Evolutionary conservation across 2,113 vertebrate species (phyloP).

Genomic region (Vanacampus margaritifer): DNA sequence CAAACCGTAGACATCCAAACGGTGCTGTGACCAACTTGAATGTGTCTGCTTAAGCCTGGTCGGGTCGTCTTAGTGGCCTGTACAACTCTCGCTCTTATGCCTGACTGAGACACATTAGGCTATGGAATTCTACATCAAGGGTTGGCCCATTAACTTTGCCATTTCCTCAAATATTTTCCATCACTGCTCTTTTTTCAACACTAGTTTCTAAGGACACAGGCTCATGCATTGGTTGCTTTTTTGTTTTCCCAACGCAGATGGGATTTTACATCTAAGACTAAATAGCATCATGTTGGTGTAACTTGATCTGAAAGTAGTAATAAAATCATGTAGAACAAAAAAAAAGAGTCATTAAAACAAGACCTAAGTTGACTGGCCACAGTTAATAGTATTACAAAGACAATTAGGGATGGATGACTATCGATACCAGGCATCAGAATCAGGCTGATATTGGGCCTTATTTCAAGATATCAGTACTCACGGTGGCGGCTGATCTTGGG

Average conservation of each 20-base stretch:
- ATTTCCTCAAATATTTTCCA: conserved; percentile 74
- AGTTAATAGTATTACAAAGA: no score
- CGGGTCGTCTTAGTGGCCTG: conserved; percentile 53
- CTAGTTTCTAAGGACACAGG: conserved; percentile 3
- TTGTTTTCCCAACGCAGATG: neutral
- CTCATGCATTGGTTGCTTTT: neutral
- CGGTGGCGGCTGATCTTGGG: no score
- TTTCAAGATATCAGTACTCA: no score
- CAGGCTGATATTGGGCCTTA: no score
- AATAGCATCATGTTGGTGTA: conserved; percentile 4
- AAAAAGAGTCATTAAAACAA: no score
- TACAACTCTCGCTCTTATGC: conserved; percentile 62
- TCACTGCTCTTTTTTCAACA: conserved; percentile 40
- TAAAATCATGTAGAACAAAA: no score
- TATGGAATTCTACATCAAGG: conserved; percentile 70
- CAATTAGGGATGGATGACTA: no score
- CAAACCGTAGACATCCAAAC: conserved; percentile 20
- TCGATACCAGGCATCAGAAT: no score
- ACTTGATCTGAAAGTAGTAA: neutral
- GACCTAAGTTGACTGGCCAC: no score
- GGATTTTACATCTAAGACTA: conserved; percentile 8
- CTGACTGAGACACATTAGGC: conserved; percentile 69
- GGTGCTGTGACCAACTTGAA: conserved; percentile 11
- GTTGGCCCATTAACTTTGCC: conserved; percentile 67
- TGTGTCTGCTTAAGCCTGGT: conserved; percentile 17